Evolutionary conservation across 2,888 invertebrate genomes (phyloP).

Genomic region (Apoda limacodes): DNA sequence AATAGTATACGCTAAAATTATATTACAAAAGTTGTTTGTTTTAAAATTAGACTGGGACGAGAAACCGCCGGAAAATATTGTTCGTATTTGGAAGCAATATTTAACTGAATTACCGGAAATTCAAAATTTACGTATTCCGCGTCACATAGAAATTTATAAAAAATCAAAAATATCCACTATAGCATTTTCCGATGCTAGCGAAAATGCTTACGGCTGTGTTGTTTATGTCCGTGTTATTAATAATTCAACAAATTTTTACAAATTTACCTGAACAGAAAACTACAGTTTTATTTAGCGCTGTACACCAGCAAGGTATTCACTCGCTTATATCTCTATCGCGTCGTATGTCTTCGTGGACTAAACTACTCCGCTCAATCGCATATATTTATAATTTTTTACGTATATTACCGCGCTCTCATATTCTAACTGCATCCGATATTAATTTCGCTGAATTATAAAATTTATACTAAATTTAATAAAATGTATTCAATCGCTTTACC

Average conservation of each 20-base stretch:
- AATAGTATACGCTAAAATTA: slow-evolving; percentile 2
- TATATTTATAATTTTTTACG: no score
- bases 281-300: slow-evolving; percentile 1
- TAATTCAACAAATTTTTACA: neutral
- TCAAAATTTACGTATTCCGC: no score
- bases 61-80: no score
- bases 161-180: slow-evolving; percentile 1
- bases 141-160: neutral
- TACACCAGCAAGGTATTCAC: neutral
- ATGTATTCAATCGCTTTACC: neutral
- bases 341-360: no score
- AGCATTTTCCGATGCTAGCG: no score
- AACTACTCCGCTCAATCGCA: no score
- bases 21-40: no score
- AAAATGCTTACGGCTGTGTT: no score
- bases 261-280: neutral
- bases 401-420: neutral
- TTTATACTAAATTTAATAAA: neutral
- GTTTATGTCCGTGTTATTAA: slow-evolving; percentile 3
- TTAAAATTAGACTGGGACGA: no score
- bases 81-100: no score
- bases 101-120: no score
- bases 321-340: no score
- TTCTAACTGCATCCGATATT: neutral
- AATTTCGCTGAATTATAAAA: neutral